Conservation (phyloP, 2,113 vertebrate species). For the Chloebia gouldiae region DNA sequence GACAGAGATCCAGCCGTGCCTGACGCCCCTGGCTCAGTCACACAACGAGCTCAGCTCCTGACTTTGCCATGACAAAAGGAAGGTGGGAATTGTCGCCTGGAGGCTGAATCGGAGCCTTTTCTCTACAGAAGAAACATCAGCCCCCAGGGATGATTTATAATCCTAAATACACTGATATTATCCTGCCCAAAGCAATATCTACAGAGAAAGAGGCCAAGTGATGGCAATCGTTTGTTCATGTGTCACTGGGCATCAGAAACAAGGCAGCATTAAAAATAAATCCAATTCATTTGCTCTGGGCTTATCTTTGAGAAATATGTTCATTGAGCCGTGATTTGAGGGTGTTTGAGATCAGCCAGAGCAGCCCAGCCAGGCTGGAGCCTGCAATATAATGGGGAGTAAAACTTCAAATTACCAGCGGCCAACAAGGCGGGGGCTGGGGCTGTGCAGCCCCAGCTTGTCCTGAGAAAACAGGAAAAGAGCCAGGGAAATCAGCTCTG, state of each 20-base stretch:
- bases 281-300: slow-evolving; percentile 54
- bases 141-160: slow-evolving; percentile 3
- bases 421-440: neutral
- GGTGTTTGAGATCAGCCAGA: neutral
- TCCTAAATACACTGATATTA: neutral
- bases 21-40: neutral
- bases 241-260: slow-evolving; percentile 49
- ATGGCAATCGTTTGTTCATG: slow-evolving; percentile 40
- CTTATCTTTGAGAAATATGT: slow-evolving; percentile 46
- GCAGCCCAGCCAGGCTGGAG: neutral
- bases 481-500: neutral
- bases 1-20: rapidly evolving
- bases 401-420: neutral
- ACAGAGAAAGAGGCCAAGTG: slow-evolving; percentile 12
- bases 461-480: neutral
- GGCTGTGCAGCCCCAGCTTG: neutral
- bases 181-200: slow-evolving; percentile 35
- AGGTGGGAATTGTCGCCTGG: neutral
- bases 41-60: rapidly evolving
- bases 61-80: neutral
- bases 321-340: slow-evolving; percentile 25
- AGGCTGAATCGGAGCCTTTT: neutral
- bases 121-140: neutral
- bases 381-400: neutral
- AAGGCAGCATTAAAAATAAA: slow-evolving; percentile 55